Base-by-base conservation (phyloP, 2,797 vertebrate genomes). In the Esox masquinongy region DNA sequence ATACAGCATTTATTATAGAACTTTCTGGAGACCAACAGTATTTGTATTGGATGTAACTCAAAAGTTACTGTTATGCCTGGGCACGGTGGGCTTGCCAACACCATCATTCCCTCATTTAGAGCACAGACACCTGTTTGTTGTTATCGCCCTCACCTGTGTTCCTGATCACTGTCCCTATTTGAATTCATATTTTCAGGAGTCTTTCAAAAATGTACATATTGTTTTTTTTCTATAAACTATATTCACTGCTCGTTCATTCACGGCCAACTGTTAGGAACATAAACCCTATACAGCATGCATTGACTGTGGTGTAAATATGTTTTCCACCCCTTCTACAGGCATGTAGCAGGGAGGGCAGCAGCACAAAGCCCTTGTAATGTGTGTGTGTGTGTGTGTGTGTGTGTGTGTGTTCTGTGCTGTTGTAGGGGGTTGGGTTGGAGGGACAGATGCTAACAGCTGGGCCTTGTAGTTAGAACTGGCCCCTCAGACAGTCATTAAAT, bases 391-490 rank as follows among this genome's bases (percentile, higher is more conserved):
- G 59, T 39, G 82, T 91, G 88, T 39, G 76, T 84, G n/a, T n/a
- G 76, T 84, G 82, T 91, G 88, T 92, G 88, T 85, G 59, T 39
- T 3, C 29, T 72, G 19, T 36, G 70, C n/a, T 26, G 31, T 26
- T 31, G 39, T 68, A 66, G 1, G 64, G 47, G 47, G 9, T 51
- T 70, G 47, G 63, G 47, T n/a, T 56, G 63, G 56, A 72, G 88
- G 86, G 82, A 87, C 89, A 92, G 91, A 90, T 93, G 91, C 92
- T 91, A 89, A 88, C 88, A 92, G 88, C 91, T 92, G 89, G 87
- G 77, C 75, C 78, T 85, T 90, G 87, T 89, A 89, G 87, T 84
- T 76, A n/a, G 79, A 77, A 77, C 76, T 63, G 76, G 79, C 85
- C 88, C 89, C 83, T 86, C 86, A 90, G 88, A 91, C 88, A 91